These are phyloP conservation scores for Isichthys henryi DNA, from an alignment of 2,113 vertebrate species.

Conservation along the genomic window DNA sequence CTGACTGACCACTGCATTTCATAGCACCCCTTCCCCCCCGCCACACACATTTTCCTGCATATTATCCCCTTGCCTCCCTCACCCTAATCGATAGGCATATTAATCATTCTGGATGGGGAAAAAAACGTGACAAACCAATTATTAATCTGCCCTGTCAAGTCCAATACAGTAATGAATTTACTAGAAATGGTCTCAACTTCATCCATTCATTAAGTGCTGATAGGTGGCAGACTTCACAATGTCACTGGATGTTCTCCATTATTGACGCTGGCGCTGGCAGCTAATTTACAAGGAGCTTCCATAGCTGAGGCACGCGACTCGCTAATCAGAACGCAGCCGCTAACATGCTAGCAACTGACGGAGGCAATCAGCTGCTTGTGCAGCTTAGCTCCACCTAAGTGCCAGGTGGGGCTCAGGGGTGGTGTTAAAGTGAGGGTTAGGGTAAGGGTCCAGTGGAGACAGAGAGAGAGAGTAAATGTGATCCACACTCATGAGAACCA, in stretches of 20 bases:
- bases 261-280: conserved; percentile 54
- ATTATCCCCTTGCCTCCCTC: conserved; percentile 36
- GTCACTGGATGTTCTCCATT: conserved; percentile 61
- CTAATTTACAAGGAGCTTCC: conserved; percentile 48
- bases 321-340: conserved; percentile 46
- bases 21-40: conserved; percentile 41
- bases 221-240: conserved; percentile 68
- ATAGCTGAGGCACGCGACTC: conserved; percentile 26
- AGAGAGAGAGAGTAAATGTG: not conserved
- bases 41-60: conserved; percentile 50
- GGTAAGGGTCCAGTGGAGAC: not conserved
- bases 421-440: not conserved
- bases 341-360: conserved; percentile 38
- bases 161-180: conserved; percentile 75
- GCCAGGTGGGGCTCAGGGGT: not conserved
- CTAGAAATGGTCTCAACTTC: conserved; percentile 65
- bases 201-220: conserved; percentile 76
- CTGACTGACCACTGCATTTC: conserved; percentile 51
- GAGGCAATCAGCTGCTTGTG: conserved; percentile 28
- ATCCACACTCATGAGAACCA: not conserved
- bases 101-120: conserved; percentile 56
- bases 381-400: conserved; percentile 11
- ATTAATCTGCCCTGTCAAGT: conserved; percentile 71
- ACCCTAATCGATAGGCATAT: conserved; percentile 68
- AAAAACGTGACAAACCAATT: conserved; percentile 68